Evolutionary conservation across 1,140 invertebrate genomes (phyloP).

Genomic region (Sipha flava): DNA sequence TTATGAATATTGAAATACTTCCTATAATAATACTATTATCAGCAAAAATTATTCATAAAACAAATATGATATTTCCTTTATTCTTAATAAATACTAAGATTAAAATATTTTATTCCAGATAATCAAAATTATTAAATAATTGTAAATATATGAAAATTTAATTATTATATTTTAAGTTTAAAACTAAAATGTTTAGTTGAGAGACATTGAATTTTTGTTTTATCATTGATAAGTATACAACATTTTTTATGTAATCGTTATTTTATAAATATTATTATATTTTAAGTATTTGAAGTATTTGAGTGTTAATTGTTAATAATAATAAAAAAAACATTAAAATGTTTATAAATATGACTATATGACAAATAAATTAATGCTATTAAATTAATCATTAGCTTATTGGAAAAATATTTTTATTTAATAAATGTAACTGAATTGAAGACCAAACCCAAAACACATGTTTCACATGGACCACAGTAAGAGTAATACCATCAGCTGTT

Average conservation of each 20-base stretch:
- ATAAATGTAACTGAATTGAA: neutral
- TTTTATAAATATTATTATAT: no score
- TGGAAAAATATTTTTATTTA: neutral
- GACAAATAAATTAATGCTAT: neutral
- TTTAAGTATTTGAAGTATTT: no score
- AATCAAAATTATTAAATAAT: neutral
- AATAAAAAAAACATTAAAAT: neutral
- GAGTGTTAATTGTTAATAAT: no score
- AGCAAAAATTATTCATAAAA: neutral
- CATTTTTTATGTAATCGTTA: no score
- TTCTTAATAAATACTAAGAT: neutral
- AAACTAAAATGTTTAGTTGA: no score
- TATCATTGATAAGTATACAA: no score
- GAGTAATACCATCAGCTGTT: constrained; percentile 10
- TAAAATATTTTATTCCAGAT: neutral
- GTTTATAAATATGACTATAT: neutral
- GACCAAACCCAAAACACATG: constrained; percentile 6
- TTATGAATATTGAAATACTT: neutral
- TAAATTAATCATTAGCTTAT: neutral
- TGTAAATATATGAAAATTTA: no score
- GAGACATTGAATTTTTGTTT: no score
- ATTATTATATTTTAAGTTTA: no score
- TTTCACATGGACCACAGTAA: neutral
- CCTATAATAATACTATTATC: neutral
- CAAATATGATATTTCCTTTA: neutral